Percentiles rank a stretch among this genome's conserved stretches.
Conservation (phyloP, 1,140 invertebrate genomes). For the Homarus americanus region DNA sequence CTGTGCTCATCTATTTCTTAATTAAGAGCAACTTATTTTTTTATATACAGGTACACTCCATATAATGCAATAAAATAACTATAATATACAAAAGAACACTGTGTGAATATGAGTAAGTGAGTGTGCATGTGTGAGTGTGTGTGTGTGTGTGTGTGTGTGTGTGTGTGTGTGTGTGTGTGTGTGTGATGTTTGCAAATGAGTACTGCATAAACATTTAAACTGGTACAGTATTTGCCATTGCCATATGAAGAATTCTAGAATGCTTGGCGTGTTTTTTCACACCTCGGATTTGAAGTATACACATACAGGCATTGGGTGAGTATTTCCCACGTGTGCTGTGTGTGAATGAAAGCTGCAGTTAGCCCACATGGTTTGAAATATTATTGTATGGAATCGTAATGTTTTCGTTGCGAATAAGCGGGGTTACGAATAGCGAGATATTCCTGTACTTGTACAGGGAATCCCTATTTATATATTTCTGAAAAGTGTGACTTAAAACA, state of each 20-base stretch:
- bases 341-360: too few relatives aligned
- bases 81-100: neutral
- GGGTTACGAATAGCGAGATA: too few relatives aligned
- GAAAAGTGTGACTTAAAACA: too few relatives aligned
- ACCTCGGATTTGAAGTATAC: neutral
- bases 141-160: conserved; percentile 6
- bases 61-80: neutral
- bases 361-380: too few relatives aligned
- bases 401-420: neutral
- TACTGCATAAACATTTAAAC: too few relatives aligned
- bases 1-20: neutral
- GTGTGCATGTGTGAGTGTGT: too few relatives aligned
- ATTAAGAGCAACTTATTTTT: neutral
- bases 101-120: neutral
- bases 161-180: conserved; percentile 6
- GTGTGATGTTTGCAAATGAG: too few relatives aligned
- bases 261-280: neutral
- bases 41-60: neutral
- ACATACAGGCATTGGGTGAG: neutral
- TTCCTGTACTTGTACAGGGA: neutral
- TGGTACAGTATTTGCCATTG: too few relatives aligned
- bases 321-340: neutral
- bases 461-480: too few relatives aligned
- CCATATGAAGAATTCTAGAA: too few relatives aligned
- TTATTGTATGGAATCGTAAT: neutral